Evolutionary conservation across 2,797 vertebrate species (phyloP).

Genomic region (Columba guinea): DNA sequence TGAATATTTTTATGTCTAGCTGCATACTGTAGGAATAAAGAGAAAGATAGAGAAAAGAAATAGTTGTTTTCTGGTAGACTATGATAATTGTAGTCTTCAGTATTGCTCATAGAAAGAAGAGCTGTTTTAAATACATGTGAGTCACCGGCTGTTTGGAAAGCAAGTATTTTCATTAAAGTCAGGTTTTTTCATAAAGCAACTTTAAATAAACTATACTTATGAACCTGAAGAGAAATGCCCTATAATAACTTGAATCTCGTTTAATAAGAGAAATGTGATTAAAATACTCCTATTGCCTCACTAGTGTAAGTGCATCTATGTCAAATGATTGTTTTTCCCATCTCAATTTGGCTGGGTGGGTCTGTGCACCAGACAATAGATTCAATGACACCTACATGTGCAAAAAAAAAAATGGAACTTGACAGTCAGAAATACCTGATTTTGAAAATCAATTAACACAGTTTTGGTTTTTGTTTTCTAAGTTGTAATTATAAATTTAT

Average conservation of each 20-base stretch:
- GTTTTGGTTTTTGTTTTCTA: neutral
- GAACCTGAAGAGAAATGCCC: neutral
- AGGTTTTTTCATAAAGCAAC: neutral
- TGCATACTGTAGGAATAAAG: neutral
- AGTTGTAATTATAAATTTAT: conserved; percentile 21
- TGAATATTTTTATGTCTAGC: neutral
- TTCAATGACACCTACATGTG: neutral
- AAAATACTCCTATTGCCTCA: neutral
- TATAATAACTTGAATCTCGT: neutral
- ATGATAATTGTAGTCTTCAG: neutral
- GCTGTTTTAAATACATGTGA: neutral
- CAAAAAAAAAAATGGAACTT: conserved; percentile 17
- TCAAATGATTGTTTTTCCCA: conserved; percentile 15
- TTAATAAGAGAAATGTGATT: neutral
- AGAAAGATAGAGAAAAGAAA: neutral
- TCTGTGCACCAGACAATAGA: conserved; percentile 3
- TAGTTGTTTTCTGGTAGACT: neutral
- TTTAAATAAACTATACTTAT: neutral
- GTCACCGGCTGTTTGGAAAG: neutral
- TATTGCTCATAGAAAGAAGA: neutral
- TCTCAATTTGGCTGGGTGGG: neutral
- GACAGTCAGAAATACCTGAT: neutral
- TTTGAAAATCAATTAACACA: conserved; percentile 34
- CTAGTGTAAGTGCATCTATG: neutral
- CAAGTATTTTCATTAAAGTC: neutral